These are phyloP conservation scores for Coregonus suidteri DNA, from an alignment of 2,797 vertebrate genomes.

Conservation along the genomic window DNA sequence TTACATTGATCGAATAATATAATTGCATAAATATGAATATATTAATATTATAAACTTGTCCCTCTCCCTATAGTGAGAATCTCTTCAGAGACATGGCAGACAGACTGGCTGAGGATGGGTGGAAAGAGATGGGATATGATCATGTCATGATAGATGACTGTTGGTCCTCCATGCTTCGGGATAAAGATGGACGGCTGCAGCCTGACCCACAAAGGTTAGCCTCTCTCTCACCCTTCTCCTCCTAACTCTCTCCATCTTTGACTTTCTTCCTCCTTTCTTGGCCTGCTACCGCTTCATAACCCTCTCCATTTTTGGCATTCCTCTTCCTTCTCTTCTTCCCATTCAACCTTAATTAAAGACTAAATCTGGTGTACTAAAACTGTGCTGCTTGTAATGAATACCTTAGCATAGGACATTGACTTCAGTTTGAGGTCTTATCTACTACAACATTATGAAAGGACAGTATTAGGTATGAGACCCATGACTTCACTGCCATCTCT, in stretches of 20 bases:
- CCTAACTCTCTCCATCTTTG: neutral
- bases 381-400: too few species aligned
- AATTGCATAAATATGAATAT: neutral
- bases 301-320: neutral
- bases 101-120: conserved; percentile 78
- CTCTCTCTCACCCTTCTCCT: neutral
- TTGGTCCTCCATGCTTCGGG: conserved; percentile 77
- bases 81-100: conserved; percentile 84
- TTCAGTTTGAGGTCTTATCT: neutral
- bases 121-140: conserved; percentile 82
- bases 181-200: conserved; percentile 64
- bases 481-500: neutral
- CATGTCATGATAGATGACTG: conserved; percentile 86
- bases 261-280: neutral
- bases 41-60: neutral
- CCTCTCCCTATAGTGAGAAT: conserved; percentile 64
- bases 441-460: neutral
- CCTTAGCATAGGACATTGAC: too few species aligned
- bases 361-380: too few species aligned
- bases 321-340: neutral
- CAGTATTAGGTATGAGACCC: neutral
- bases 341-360: too few species aligned
- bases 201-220: conserved; percentile 70
- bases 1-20: too few species aligned
- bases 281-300: neutral